phyloP scores from a whole-genome alignment of 2,797 vertebrate species.

The Stomatorhinus walkeri region DNA sequence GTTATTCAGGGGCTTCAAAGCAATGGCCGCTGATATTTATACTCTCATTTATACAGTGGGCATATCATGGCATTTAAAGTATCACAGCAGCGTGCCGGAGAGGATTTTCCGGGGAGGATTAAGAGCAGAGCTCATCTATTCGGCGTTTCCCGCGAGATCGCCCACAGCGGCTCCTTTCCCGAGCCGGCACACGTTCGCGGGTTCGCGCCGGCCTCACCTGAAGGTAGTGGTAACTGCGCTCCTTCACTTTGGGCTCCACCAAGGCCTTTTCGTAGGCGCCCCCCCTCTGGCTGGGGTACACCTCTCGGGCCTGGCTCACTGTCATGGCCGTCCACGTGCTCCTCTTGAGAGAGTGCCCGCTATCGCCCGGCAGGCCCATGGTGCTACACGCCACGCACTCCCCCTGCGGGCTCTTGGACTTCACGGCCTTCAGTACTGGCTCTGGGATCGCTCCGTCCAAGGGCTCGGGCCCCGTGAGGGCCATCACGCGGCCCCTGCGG shows the following conservation, averaged over 20 bases:
- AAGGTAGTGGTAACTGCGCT: slow-evolving; percentile 88
- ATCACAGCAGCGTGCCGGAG: not conserved
- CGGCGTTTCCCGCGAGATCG: not conserved
- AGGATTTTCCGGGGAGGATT: not conserved
- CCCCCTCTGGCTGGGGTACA: slow-evolving; percentile 71
- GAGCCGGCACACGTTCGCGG: not conserved
- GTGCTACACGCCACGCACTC: slow-evolving; percentile 92
- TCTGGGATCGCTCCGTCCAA: slow-evolving; percentile 93
- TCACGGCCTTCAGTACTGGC: slow-evolving; percentile 85
- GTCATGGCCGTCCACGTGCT: slow-evolving; percentile 98
- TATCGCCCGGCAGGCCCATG: slow-evolving; percentile 83
- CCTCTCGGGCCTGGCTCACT: slow-evolving; percentile 93
- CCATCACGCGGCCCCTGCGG: slow-evolving; percentile 53
- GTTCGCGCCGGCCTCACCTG: slow-evolving; percentile 63
- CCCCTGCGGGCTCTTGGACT: slow-evolving; percentile 70
- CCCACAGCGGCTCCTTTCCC: not conserved
- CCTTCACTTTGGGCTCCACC: slow-evolving; percentile 82
- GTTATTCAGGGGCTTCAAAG: not conserved
- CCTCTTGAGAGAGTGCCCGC: slow-evolving; percentile 84
- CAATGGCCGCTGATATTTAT: not conserved
- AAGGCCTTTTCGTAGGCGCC: slow-evolving; percentile 77
- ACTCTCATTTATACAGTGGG: not conserved
- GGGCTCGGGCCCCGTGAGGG: slow-evolving; percentile 75
- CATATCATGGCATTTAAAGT: not conserved
- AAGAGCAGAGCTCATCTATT: not conserved